A percentile compares a stretch with the other conserved stretches of the same genome.
These are phyloP conservation scores for Sclerurus mexicanus DNA, from an alignment of 2,113 vertebrate species.

Conservation along the genomic window DNA sequence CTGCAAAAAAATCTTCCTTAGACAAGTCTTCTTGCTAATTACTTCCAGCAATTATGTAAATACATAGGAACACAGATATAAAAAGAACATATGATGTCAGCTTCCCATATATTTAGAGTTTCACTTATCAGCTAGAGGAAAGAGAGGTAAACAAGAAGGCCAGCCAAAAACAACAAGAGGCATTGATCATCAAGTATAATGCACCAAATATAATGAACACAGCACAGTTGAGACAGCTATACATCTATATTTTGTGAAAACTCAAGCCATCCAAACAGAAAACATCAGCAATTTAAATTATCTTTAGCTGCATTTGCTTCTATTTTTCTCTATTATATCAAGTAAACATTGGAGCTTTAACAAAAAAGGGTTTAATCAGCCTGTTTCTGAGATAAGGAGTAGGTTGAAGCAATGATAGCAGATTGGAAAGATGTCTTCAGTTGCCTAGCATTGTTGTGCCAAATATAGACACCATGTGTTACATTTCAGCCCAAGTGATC, in stretches of 20 bases:
- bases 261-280: not conserved
- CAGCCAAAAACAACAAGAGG: not conserved
- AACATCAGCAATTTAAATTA: not conserved
- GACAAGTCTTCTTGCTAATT: slow-evolving; percentile 9
- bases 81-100: slow-evolving; percentile 7
- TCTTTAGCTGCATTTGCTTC: not conserved
- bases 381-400: not conserved
- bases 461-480: slow-evolving; percentile 4
- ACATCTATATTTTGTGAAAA: not conserved
- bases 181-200: not conserved
- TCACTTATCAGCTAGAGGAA: not conserved
- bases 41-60: slow-evolving; percentile 45
- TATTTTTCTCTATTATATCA: not conserved
- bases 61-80: not conserved
- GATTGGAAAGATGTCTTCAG: not conserved
- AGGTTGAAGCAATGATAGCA: not conserved
- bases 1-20: not conserved
- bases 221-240: not conserved
- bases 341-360: not conserved
- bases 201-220: not conserved
- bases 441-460: not conserved
- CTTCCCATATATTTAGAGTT: not conserved
- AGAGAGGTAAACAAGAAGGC: not conserved
- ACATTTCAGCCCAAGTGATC: not conserved
- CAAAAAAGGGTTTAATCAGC: not conserved